Evolutionary conservation across 2,888 invertebrate species (phyloP), one percentile per base, ranked within the genome.

Genomic region (Microctonus brassicae): DNA sequence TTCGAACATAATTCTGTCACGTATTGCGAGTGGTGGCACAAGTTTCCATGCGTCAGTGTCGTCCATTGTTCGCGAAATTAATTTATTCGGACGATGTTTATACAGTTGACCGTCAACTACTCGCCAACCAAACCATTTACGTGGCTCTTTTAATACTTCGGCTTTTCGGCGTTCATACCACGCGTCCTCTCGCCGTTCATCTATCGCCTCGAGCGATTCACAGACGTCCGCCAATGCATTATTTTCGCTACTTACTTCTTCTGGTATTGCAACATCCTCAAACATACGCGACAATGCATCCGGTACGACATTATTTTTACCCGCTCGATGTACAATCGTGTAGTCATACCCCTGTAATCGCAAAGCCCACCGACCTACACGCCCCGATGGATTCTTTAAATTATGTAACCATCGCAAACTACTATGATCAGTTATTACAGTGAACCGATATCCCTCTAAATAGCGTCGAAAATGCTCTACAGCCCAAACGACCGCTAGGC

Each of bases 1-100:
- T n/a, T n/a, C n/a, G n/a, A n/a, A n/a, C n/a, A n/a, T n/a, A n/a
- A n/a, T n/a, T n/a, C n/a, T n/a, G n/a, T n/a, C n/a, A n/a, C n/a
- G n/a, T n/a, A n/a, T n/a, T 83, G 76, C 4, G 63, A 36, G 2
- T 58, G 78, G 73, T 0, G 79, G 69, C 0, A 78, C 80, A 9
- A 72, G 22, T 26, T 75, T 75, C 77, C 77, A 79, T 1, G 68
- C 67, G 33, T 73, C 62, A n/a, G 74, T 36, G 13, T 75, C 75
- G 7, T 7, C 34, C 10, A 36, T 36, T 33, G 33, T 0, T 13
- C 24, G 3, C 5, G 53, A 53, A 10, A 22, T 39, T 2, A 53
- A 24, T 29, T n/a, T 9, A 6, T 52, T 26, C 3, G 68, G 60
- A 13, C 68, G 17, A 26, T 68, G 20, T 13, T 20, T 10, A n/a